Conservation (phyloP, 2,888 invertebrate species). For the Cantharis flavilabris region DNA sequence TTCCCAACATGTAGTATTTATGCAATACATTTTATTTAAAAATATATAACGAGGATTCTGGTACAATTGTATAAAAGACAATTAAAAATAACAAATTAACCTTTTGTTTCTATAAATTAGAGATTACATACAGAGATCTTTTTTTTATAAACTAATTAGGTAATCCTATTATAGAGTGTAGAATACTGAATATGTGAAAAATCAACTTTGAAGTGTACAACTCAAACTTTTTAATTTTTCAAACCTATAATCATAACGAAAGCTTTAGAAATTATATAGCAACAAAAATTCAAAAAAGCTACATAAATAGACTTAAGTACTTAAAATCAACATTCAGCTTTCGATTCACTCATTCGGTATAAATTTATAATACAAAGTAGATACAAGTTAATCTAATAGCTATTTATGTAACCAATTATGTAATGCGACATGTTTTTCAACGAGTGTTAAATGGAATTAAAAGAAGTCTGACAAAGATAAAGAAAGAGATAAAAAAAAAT, state of each 20-base stretch:
- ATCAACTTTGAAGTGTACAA: not conserved
- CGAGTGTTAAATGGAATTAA: too few species aligned
- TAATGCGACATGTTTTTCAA: too few species aligned
- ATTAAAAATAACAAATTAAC: not conserved
- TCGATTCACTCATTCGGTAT: too few species aligned
- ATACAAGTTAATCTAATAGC: too few species aligned
- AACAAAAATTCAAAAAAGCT: too few species aligned
- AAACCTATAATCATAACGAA: not conserved
- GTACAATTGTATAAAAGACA: not conserved
- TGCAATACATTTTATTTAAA: not conserved
- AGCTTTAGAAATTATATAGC: too few species aligned
- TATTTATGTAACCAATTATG: too few species aligned
- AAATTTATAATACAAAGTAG: too few species aligned
- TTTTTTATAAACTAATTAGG: not conserved
- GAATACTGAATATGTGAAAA: not conserved
- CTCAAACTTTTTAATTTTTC: not conserved
- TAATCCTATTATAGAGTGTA: not conserved
- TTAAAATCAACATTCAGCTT: too few species aligned
- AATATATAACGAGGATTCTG: not conserved
- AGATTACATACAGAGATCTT: not conserved
- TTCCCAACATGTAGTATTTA: not conserved
- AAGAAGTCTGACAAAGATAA: too few species aligned
- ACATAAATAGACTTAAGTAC: too few species aligned
- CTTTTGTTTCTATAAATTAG: not conserved
- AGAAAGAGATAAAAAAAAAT: too few species aligned